phyloP scores from a whole-genome alignment of 2,888 invertebrate genomes.

The Caenorhabditis zanzibari region DNA sequence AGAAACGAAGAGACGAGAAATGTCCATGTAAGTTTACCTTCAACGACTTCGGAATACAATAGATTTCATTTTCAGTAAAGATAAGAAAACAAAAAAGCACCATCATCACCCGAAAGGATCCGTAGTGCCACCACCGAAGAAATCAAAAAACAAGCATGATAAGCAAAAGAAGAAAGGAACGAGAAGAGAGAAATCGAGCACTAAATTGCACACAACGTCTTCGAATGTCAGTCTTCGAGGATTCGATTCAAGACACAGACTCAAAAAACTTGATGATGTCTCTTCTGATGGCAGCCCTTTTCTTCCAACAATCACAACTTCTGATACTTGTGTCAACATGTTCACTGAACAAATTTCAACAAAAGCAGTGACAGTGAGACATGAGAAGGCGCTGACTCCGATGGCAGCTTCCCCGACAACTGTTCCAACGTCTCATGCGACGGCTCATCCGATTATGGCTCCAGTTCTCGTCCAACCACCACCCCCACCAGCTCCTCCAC shows the following conservation, averaged over 20 bases:
- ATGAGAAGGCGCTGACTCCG: conserved; percentile 6
- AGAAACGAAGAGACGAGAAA: conserved; percentile 3
- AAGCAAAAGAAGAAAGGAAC: conserved; percentile 9
- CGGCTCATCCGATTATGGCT: background rate
- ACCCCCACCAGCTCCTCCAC: background rate
- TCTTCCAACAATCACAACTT: conserved; percentile 14
- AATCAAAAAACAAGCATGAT: conserved; percentile 22
- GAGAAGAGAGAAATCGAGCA: conserved; percentile 26
- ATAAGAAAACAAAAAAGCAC: conserved; percentile 26
- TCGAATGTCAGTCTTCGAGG: conserved; percentile 28
- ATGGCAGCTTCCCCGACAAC: conserved; percentile 1
- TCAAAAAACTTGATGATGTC: conserved; percentile 1
- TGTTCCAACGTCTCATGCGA: conserved; percentile 12
- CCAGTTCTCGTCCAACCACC: background rate
- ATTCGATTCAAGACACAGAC: background rate
- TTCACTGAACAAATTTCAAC: conserved; percentile 10
- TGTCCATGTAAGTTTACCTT: conserved; percentile 18
- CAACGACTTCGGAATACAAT: background rate
- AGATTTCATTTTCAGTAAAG: conserved; percentile 9
- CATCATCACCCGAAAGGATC: conserved; percentile 16
- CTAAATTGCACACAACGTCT: conserved; percentile 1
- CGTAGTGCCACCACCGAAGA: conserved; percentile 36
- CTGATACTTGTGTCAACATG: conserved; percentile 24
- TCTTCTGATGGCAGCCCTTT: conserved; percentile 10
- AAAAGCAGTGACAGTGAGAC: conserved; percentile 1